Conservation (phyloP, 2,888 invertebrate species). For the Alsophila aescularia region DNA sequence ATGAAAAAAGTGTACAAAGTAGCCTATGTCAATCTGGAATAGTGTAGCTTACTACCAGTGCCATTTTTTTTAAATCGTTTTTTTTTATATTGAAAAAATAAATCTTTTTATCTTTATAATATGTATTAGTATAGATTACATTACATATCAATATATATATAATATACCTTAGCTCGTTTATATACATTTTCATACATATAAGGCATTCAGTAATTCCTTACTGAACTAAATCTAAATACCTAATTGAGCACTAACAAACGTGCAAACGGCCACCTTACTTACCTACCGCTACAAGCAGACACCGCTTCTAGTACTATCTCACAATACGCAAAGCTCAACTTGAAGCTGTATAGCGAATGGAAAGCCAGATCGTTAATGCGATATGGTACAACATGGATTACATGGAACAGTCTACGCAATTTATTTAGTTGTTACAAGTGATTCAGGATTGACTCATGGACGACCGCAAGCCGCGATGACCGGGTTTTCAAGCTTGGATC, state of each 20-base stretch:
- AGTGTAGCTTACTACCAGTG: no score
- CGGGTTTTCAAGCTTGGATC: conserved; percentile 15
- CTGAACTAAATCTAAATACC: no score
- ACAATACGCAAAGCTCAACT: not conserved
- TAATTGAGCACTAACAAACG: not conserved
- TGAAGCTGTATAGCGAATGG: not conserved
- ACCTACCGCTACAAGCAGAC: not conserved
- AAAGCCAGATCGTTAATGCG: not conserved
- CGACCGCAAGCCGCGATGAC: conserved; percentile 46
- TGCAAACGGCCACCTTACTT: not conserved
- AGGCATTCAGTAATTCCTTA: no score
- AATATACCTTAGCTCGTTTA: no score
- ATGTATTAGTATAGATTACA: no score
- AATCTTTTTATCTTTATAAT: no score
- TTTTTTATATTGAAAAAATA: no score
- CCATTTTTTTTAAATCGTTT: no score
- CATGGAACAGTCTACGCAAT: conserved; percentile 29
- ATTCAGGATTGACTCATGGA: conserved; percentile 64
- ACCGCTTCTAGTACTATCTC: not conserved
- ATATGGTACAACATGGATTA: conserved; percentile 8
- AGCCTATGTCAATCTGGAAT: no score
- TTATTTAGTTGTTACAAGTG: conserved; percentile 46
- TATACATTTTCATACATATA: no score
- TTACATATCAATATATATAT: no score
- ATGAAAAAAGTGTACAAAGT: no score